Conservation (phyloP, 2,888 invertebrate genomes). For the Linnaemya tessellans region DNA sequence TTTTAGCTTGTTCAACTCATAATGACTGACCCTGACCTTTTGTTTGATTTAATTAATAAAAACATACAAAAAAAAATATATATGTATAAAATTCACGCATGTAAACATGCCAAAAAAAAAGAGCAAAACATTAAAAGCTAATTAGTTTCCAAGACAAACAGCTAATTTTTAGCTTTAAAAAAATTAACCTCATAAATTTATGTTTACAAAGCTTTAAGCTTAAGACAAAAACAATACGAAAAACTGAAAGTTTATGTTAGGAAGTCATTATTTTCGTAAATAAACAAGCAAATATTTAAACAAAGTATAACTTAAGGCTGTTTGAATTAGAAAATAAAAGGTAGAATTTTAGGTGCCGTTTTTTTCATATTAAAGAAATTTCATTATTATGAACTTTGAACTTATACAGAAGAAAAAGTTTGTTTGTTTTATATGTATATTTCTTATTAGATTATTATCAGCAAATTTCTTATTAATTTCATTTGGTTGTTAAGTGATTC, state of each 20-base stretch:
- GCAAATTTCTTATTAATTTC: conserved; percentile 17
- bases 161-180: conserved; percentile 16
- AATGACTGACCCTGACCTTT: conserved; percentile 60
- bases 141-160: conserved; percentile 53
- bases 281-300: conserved; percentile 1
- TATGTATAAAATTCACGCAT: conserved; percentile 6
- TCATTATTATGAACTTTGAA: not conserved
- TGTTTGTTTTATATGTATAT: no score
- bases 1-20: conserved; percentile 6
- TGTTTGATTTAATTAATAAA: not conserved
- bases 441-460: not conserved
- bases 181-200: conserved; percentile 27
- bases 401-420: not conserved
- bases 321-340: not conserved
- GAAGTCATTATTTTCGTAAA: conserved; percentile 8
- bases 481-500: conserved; percentile 24
- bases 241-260: not conserved
- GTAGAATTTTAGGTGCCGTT: not conserved
- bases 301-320: conserved; percentile 13
- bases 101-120: conserved; percentile 2
- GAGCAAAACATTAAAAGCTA: conserved; percentile 51
- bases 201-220: conserved; percentile 31
- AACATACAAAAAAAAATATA: not conserved
- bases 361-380: not conserved
- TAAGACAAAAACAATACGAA: conserved; percentile 8